Percentiles rank a stretch among this genome's conserved stretches.
Evolutionary conservation across 2,797 vertebrate genomes (phyloP).

Genomic region (Chromobotia macracanthus): DNA sequence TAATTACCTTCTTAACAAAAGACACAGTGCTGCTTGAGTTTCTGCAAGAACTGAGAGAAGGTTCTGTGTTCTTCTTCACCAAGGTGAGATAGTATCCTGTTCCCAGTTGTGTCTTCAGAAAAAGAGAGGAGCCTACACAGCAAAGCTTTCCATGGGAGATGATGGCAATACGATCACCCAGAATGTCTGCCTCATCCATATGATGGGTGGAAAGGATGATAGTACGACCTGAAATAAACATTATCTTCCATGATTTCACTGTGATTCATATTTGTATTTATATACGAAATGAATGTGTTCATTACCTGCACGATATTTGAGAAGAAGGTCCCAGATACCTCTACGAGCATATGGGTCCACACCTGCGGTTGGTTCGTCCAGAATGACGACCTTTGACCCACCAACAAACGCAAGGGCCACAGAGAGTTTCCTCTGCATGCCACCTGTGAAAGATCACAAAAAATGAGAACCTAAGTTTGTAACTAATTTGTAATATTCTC

Average conservation of each 20-base stretch:
- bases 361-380: slow-evolving; percentile 96
- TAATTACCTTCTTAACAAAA: slow-evolving; percentile 84
- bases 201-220: slow-evolving; percentile 99
- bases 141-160: slow-evolving; percentile 97
- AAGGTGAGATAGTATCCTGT: slow-evolving; percentile 97
- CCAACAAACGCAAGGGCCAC: slow-evolving; percentile 97
- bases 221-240: slow-evolving; percentile 82
- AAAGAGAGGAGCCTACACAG: slow-evolving; percentile 95
- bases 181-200: slow-evolving; percentile 98
- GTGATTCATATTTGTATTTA: no score
- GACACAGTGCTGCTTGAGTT: slow-evolving; percentile 96
- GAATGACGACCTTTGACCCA: slow-evolving; percentile 95
- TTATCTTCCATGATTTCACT: not conserved
- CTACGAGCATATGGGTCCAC: slow-evolving; percentile 97
- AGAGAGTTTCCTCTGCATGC: slow-evolving; percentile 97
- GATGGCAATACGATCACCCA: slow-evolving; percentile 96
- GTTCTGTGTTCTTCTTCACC: slow-evolving; percentile 93
- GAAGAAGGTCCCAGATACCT: slow-evolving; percentile 96
- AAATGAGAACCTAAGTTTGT: not conserved
- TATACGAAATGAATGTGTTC: not conserved
- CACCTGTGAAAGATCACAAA: slow-evolving; percentile 74
- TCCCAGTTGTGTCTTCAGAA: slow-evolving; percentile 94
- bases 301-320: slow-evolving; percentile 93
- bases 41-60: slow-evolving; percentile 91
- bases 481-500: not conserved